Base-by-base conservation (phyloP, 2,113 vertebrate genomes). In the Heliornis fulica region DNA sequence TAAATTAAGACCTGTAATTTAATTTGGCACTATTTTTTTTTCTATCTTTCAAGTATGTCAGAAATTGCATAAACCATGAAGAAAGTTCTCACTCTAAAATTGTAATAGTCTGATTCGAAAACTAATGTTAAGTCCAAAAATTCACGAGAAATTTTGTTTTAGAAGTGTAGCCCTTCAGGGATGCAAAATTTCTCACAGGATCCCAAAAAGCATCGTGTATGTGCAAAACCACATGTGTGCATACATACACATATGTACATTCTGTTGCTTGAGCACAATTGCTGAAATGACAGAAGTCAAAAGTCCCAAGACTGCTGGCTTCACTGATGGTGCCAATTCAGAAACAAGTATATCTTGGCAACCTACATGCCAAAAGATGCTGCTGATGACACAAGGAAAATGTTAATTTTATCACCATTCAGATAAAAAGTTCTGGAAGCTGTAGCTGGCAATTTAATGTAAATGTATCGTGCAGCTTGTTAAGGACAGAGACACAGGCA, bases 181-280 rank as follows among this genome's bases (percentile, higher is more conserved):
- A 50, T 12, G 9, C 13, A 95, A 76, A 88, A 86, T 80, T 80
- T 19, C 63, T 76, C 18, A 69, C 0, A 29, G 23, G 50, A 76
- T 43, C 34, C 50, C 56, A 14, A 65, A 53, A 89, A 91, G 32
- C 8, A 32, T 9, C 2, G 4, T n/a, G 15, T 20, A 15, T 14
- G 25, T 22, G 5, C 40, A 74, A 26, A 54, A 59, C 34, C 15
- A 54, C 0, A 0, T 1, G 9, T 60, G 25, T 31, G 34, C 6
- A 61, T 7, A 36, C 25, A 60, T 4, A 43, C 6, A 18, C 22
- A 22, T 28, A 60, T 5, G 43, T 5, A 18, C 48, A 14, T 28
- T 29, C 28, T 45, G 8, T 19, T 76, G 20, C 32, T 53, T 75
- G 15, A 89, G 8, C 81, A n/a, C 14, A 65, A 32, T 4, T 1